Evolutionary conservation across 2,797 vertebrate genomes (phyloP).

Genomic region (Nannoperca australis): DNA sequence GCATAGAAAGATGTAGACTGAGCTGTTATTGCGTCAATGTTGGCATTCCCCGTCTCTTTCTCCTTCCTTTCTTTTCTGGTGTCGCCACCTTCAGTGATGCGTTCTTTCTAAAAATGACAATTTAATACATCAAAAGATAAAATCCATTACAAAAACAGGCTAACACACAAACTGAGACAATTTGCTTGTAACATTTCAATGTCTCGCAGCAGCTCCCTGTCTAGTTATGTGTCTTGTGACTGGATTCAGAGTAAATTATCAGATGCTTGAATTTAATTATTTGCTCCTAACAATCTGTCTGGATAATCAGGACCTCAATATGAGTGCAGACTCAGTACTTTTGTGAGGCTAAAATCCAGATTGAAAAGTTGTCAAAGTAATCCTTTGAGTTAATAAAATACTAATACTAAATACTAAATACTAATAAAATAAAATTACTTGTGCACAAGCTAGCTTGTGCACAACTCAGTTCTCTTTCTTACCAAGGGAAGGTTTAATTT

Average conservation of each 20-base stretch:
- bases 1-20: conserved; percentile 79
- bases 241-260: neutral
- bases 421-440: no score
- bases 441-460: neutral
- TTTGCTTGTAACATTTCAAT: neutral
- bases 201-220: neutral
- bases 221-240: neutral
- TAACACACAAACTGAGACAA: neutral
- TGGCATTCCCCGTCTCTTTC: conserved; percentile 19
- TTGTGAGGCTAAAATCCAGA: neutral
- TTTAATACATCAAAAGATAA: neutral
- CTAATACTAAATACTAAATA: no score
- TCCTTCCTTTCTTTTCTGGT: conserved; percentile 21
- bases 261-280: neutral
- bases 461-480: neutral
- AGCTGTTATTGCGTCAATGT: conserved; percentile 3
- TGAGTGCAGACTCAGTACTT: neutral
- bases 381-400: neutral
- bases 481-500: neutral
- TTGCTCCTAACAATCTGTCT: neutral
- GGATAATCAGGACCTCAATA: neutral
- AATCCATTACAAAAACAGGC: neutral
- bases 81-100: neutral
- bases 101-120: conserved; percentile 31
- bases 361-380: neutral